A percentile compares a stretch with the other conserved stretches of the same genome.
Conservation (phyloP, 2,888 invertebrate species). For the Acrobasis repandana region DNA sequence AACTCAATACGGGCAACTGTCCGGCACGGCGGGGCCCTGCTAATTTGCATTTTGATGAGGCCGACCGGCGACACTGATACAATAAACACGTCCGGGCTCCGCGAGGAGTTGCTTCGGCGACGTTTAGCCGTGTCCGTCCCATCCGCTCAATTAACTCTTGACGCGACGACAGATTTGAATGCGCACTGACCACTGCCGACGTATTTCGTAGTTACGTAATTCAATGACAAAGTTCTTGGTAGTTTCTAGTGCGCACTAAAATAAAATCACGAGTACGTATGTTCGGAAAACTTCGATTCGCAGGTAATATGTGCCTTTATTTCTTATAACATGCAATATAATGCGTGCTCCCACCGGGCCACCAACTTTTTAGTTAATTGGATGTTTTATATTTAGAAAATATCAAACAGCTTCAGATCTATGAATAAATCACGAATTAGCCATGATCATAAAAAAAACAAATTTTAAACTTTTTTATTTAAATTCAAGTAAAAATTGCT, state of each 20-base stretch:
- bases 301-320: no score
- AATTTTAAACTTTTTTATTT: no score
- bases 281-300: no score
- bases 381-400: no score
- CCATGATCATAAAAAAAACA: no score
- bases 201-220: background rate
- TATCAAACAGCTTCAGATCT: no score
- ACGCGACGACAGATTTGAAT: constrained; percentile 4
- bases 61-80: constrained; percentile 71
- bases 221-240: background rate
- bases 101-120: constrained; percentile 13
- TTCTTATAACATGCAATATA: no score
- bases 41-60: constrained; percentile 83
- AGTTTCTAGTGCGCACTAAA: background rate
- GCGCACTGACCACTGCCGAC: background rate
- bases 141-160: constrained; percentile 16
- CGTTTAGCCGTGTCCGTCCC: constrained; percentile 4
- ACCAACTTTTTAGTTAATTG: background rate
- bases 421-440: no score
- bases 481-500: no score
- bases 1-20: constrained; percentile 76
- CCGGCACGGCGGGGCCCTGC: constrained; percentile 63
- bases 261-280: no score
- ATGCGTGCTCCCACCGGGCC: background rate
- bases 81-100: constrained; percentile 56